phyloP scores from a whole-genome alignment of 2,113 vertebrate species.

The Poeciliopsis turrubarensis region DNA sequence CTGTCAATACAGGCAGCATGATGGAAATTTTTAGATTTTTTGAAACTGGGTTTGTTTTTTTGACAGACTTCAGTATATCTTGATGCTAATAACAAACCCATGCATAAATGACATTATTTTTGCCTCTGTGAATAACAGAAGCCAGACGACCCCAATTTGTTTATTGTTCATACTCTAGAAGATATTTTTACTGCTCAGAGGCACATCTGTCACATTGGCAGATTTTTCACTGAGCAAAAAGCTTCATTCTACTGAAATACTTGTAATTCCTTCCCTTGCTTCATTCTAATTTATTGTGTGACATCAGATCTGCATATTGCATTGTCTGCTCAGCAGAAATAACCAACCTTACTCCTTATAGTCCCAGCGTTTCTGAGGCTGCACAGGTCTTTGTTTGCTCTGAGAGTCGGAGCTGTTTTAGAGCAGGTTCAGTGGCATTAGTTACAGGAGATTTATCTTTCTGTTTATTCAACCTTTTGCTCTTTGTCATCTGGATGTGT shows the following conservation, averaged over 20 bases:
- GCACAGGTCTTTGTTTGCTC: constrained; percentile 48
- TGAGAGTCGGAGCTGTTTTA: constrained; percentile 53
- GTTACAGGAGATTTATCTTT: constrained; percentile 41
- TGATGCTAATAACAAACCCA: too few species aligned
- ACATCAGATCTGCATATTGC: neutral
- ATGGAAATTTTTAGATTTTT: neutral
- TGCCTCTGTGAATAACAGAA: neutral
- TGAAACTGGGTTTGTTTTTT: neutral
- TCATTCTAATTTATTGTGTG: neutral
- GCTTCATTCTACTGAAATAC: neutral
- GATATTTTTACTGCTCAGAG: too few species aligned
- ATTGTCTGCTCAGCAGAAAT: neutral
- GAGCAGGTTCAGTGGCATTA: constrained; percentile 50
- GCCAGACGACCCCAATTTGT: too few species aligned
- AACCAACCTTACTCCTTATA: neutral
- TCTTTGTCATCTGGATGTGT: constrained; percentile 28
- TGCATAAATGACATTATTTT: neutral
- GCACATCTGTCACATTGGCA: too few species aligned
- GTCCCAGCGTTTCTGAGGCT: constrained; percentile 16
- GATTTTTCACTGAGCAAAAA: neutral
- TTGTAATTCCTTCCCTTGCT: neutral
- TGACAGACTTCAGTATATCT: neutral
- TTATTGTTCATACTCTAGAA: too few species aligned
- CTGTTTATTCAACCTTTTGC: constrained; percentile 63
- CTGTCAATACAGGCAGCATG: neutral